Base-by-base conservation (phyloP, 2,797 vertebrate genomes). In the Neosilurus mollespiculum region DNA sequence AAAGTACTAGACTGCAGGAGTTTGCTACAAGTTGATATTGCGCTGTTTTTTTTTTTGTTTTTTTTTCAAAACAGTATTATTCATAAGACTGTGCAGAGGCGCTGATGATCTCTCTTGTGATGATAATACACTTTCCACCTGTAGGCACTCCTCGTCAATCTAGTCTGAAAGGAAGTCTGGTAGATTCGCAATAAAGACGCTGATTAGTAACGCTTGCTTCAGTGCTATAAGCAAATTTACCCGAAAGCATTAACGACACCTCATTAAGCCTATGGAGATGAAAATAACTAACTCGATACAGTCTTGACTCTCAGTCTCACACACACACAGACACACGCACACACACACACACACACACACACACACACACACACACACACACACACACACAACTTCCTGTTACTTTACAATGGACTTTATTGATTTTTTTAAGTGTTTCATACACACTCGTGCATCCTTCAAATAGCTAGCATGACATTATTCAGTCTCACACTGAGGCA, bases 201-300 rank as follows among this genome's bases (percentile, higher is more conserved):
- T 80, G 67, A 84, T 73, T 64, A 73, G 69, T 8, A 6, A 5
- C 12, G 0, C 18, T 51, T 15, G 49, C 18, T 18, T 37, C 26
- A 61, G 49, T 18, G 26, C 10, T 12, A 67, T 59, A 54, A 56
- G 66, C 24, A 70, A 30, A 24, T 53, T 62, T 56, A 64, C 51
- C 75, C n/a, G 37, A 34, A 75, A 80, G 70, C 54, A 67, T 49
- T 76, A 81, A 84, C 69, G 78, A 76, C 70, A 61, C 12, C 83
- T 81, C 78, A 81, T 81, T 84, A 81, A 69, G 51, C 51, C 59
- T 80, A 9, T 24, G 76, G 24, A 64, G n/a, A 61, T 49, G 37
- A 51, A 75, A 69, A 69, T 64, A 61, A 65, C 78, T n/a, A 34
- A 59, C 62, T 37, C 30, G 53, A 76, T 76, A 24, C 6, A 62